Conservation (phyloP, 30 jellyfish, hydroid and myxozoan species). For the Sanderia malayensis region DNA sequence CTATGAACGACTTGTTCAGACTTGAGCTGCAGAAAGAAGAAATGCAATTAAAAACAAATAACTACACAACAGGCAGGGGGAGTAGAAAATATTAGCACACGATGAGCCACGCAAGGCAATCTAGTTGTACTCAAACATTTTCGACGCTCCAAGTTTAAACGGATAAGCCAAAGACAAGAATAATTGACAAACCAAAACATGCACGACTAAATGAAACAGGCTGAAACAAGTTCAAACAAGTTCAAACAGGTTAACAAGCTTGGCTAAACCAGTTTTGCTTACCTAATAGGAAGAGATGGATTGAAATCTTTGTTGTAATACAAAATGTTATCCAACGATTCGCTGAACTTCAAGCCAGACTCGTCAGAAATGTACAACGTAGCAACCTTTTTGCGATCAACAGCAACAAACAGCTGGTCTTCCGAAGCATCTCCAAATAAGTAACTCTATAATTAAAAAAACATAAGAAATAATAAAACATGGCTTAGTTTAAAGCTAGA, state of each 20-base stretch:
- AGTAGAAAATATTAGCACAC: too few species aligned
- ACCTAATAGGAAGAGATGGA: conserved; percentile 63
- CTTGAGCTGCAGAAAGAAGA: conserved; percentile 29
- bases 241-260: too few species aligned
- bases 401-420: conserved; percentile 89
- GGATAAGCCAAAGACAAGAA: too few species aligned
- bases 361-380: conserved; percentile 78
- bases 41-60: neutral
- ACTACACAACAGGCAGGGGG: too few species aligned
- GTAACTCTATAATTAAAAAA: conserved; percentile 59
- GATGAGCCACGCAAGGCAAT: too few species aligned
- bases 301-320: conserved; percentile 68
- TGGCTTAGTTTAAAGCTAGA: too few species aligned
- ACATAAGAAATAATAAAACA: neutral
- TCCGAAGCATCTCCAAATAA: conserved; percentile 94
- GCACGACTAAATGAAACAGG: too few species aligned
- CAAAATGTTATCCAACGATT: conserved; percentile 64
- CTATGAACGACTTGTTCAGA: conserved; percentile 73
- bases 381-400: conserved; percentile 46
- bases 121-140: too few species aligned
- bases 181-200: too few species aligned
- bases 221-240: too few species aligned
- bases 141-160: too few species aligned
- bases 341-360: conserved; percentile 60
- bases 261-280: neutral